These are phyloP conservation scores for Lamprotornis superbus DNA, from an alignment of 2,113 vertebrate species.

Conservation along the genomic window DNA sequence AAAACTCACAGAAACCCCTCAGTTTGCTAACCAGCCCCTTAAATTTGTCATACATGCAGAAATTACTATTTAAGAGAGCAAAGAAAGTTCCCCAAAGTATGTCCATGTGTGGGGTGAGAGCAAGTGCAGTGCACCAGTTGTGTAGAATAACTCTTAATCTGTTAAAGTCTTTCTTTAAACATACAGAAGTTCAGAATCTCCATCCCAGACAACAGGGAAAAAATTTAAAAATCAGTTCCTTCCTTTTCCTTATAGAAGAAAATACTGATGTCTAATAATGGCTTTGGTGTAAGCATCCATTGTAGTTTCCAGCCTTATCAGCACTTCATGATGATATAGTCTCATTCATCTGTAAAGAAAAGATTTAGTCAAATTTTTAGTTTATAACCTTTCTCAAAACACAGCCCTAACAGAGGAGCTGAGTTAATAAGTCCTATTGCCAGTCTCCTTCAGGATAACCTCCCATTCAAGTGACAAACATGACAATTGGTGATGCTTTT, in stretches of 20 bases:
- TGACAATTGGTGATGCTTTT: background rate
- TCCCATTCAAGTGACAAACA: background rate
- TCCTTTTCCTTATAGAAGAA: background rate
- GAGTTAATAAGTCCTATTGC: background rate
- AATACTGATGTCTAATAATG: background rate
- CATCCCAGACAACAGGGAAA: background rate
- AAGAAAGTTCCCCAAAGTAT: background rate
- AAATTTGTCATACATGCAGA: background rate
- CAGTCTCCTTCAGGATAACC: background rate
- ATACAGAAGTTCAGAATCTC: background rate
- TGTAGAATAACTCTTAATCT: background rate
- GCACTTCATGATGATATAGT: background rate
- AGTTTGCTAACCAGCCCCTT: background rate
- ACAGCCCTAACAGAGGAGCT: background rate
- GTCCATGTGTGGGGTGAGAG: background rate
- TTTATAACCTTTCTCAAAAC: background rate
- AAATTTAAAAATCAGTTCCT: background rate
- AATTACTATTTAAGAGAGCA: background rate
- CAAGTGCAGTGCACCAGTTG: background rate
- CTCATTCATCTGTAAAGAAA: background rate
- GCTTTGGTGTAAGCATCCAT: background rate
- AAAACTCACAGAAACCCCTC: background rate
- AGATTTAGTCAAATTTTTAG: background rate
- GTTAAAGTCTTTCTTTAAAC: background rate
- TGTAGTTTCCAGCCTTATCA: background rate